These are phyloP conservation scores for Plodia interpunctella DNA, from an alignment of 1,140 invertebrate genomes.

Conservation along the genomic window DNA sequence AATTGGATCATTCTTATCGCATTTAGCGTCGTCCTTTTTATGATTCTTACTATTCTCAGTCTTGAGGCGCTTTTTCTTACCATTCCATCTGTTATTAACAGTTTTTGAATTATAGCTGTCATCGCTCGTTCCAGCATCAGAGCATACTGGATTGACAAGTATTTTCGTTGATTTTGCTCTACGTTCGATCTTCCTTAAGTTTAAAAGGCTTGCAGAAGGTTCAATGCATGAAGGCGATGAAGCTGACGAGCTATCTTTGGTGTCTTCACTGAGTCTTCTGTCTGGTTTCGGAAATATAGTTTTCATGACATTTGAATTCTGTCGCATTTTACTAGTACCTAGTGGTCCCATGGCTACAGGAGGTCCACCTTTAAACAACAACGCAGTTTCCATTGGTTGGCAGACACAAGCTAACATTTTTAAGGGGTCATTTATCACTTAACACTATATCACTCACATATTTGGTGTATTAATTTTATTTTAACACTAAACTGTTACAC, in stretches of 20 bases:
- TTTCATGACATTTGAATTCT: constrained; percentile 51
- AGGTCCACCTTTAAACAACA: constrained; percentile 72
- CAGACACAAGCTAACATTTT: constrained; percentile 81
- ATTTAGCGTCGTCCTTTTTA: constrained; percentile 37
- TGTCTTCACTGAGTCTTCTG: constrained; percentile 39
- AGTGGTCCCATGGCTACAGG: constrained; percentile 69
- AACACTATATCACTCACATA: constrained; percentile 53
- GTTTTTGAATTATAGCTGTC: constrained; percentile 61
- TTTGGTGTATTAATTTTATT: constrained; percentile 34
- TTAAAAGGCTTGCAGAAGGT: constrained; percentile 54
- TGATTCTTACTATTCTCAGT: constrained; percentile 35
- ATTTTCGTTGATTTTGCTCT: constrained; percentile 72
- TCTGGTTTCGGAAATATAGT: constrained; percentile 47
- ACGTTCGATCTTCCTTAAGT: constrained; percentile 67
- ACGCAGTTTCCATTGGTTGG: constrained; percentile 77
- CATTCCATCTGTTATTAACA: constrained; percentile 56
- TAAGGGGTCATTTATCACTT: constrained; percentile 42
- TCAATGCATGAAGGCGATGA: constrained; percentile 56
- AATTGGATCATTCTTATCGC: constrained; percentile 43
- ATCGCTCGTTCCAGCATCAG: constrained; percentile 58
- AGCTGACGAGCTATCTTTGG: constrained; percentile 51
- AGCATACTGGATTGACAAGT: constrained; percentile 65
- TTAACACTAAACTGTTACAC: not conserved
- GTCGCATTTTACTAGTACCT: constrained; percentile 49
- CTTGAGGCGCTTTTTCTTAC: constrained; percentile 67